These are phyloP conservation scores for Napeogenes sylphis DNA, from an alignment of 2,888 invertebrate species.

Conservation along the genomic window DNA sequence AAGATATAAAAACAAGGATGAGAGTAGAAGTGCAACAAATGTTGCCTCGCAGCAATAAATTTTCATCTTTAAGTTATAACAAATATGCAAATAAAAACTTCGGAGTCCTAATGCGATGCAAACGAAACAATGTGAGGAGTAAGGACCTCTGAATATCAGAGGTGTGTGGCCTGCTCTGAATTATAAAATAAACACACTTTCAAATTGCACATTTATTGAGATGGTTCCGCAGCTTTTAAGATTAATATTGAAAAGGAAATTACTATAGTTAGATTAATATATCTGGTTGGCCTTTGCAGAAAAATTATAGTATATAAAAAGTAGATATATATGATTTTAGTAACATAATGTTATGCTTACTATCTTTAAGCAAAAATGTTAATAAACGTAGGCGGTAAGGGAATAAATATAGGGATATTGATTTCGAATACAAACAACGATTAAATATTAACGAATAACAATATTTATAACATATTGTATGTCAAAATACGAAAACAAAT, in stretches of 20 bases:
- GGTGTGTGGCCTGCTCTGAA: constrained; percentile 42
- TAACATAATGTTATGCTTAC: no score
- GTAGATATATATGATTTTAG: no score
- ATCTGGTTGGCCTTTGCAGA: no score
- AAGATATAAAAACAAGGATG: constrained; percentile 19
- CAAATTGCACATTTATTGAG: background rate
- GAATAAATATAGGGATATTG: no score
- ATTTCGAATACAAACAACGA: no score
- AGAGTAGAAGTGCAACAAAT: constrained; percentile 26
- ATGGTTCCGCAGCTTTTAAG: constrained; percentile 21
- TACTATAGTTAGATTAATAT: no score
- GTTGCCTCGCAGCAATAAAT: constrained; percentile 39
- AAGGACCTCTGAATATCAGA: constrained; percentile 37
- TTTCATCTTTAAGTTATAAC: constrained; percentile 42
- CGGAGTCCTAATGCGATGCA: constrained; percentile 40
- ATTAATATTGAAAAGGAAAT: background rate
- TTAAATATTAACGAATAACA: no score
- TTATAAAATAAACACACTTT: constrained; percentile 25
- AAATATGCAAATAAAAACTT: constrained; percentile 48
- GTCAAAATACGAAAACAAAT: background rate
- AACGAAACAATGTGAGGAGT: constrained; percentile 44
- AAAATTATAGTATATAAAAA: no score
- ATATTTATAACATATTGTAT: no score
- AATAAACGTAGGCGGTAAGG: no score
- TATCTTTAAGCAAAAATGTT: no score